Percentiles rank a stretch among this genome's conserved stretches.
Evolutionary conservation across 2,797 vertebrate genomes (phyloP).

Genomic region (Bucorvus abyssinicus): DNA sequence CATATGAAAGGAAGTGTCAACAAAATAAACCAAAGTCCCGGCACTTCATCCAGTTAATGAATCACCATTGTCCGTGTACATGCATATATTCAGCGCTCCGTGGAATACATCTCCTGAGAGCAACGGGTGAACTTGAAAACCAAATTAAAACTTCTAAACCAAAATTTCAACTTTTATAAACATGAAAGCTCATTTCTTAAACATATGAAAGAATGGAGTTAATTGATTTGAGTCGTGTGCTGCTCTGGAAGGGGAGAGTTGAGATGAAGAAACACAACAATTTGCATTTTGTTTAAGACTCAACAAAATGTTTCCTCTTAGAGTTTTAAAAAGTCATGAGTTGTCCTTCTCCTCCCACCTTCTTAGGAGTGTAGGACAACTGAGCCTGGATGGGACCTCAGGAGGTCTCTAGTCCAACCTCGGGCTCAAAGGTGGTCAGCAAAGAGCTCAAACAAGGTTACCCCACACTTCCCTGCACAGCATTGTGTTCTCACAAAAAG

Average conservation of each 20-base stretch:
- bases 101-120: neutral
- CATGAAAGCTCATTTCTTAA: neutral
- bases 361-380: neutral
- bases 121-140: neutral
- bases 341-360: neutral
- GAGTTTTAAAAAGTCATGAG: neutral
- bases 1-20: constrained; percentile 69
- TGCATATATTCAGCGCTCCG: neutral
- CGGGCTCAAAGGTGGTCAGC: neutral
- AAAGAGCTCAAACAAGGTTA: neutral
- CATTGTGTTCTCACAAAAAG: neutral
- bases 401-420: neutral
- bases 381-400: neutral
- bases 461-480: neutral
- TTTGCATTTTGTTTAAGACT: neutral
- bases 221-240: neutral
- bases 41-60: constrained; percentile 4
- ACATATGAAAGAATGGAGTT: neutral
- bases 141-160: neutral
- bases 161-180: neutral
- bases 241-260: neutral
- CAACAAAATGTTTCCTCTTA: neutral
- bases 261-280: neutral
- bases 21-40: constrained; percentile 26
- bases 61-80: neutral